Base-by-base conservation (phyloP, 1,140 invertebrate genomes). In the Drosophila virilis region DNA sequence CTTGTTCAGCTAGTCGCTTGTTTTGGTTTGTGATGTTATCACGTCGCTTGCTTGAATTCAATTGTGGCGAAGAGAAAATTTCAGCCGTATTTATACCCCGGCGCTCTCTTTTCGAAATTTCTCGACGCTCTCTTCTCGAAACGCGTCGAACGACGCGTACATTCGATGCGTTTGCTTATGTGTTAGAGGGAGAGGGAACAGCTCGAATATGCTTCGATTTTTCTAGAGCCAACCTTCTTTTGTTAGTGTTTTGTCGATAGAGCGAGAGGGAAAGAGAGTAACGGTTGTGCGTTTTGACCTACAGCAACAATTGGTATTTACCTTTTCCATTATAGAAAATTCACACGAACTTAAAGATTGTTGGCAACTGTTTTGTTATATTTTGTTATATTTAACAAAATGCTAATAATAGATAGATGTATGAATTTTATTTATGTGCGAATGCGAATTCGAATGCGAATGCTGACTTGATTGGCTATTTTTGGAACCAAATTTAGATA, bases 201-300 rank as follows among this genome's bases (percentile, higher is more conserved):
- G 35, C 6, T 15, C 0, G 45, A 9, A 38, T 13, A 38, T 12
- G n/a, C 6, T 35, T 42, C 8, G 45, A 59, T 15, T 22, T 59
- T 59, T 68, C 55, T 15, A 45, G 65, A 51, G 6, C 8, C 17
- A 17, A 17, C 17, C 17, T 17, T 17, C 17, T 17, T 13, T 60
- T 65, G n/a, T 51, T 64, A 9, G 45, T 43, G 2, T 51, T 35
- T 61, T 52, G 12, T 0, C 3, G 2, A n/a, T n/a, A 50, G 13
- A 38, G 54, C 4, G 22, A 28, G 15, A 12, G 3, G 52, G 37
- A 22, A 0, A 12, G 32, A 40, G 98, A 8, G 64, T 99, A 95
- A 92, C 98, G 96, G 98, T 99, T 15, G 98, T 99, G 78, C 99
- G 84, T 97, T 98, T 92, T 97, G 97, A 92, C 98, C 97, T 2